These are phyloP conservation scores for Drosophila elegans DNA, from an alignment of 1,140 invertebrate genomes.

Conservation along the genomic window DNA sequence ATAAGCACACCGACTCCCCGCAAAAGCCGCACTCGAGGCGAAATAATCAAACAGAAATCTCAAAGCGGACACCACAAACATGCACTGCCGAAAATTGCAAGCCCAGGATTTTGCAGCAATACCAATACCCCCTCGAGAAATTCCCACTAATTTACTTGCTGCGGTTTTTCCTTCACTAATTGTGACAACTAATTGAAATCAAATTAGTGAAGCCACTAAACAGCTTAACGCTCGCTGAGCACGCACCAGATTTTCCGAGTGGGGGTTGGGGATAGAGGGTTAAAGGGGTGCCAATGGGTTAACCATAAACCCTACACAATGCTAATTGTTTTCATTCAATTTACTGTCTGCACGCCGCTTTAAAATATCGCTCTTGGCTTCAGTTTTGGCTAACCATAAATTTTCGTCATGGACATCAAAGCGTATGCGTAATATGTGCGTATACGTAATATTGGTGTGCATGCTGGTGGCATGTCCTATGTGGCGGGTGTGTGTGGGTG, in stretches of 20 bases:
- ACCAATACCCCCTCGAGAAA: background rate
- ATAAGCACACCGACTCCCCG: constrained; percentile 1
- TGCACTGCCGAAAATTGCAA: constrained; percentile 8
- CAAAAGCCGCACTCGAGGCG: constrained; percentile 23
- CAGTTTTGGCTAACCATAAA: constrained; percentile 70
- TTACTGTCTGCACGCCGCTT: constrained; percentile 51
- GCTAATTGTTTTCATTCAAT: constrained; percentile 80
- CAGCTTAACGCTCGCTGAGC: constrained; percentile 62
- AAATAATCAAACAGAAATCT: constrained; percentile 37
- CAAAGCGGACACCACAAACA: constrained; percentile 40
- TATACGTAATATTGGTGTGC: constrained; percentile 46
- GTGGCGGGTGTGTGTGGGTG: constrained; percentile 17
- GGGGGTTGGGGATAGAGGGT: background rate
- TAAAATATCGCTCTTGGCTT: constrained; percentile 61
- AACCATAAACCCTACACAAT: constrained; percentile 62
- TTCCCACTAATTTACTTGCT: constrained; percentile 66
- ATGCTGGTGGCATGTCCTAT: background rate
- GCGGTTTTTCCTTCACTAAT: constrained; percentile 71
- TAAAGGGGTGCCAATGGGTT: constrained; percentile 27
- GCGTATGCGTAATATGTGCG: constrained; percentile 59
- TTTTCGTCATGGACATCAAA: constrained; percentile 67
- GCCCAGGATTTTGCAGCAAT: too few species aligned
- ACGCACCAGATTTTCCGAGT: constrained; percentile 18
- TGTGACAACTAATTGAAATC: constrained; percentile 79
- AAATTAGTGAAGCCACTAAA: constrained; percentile 77